Base-by-base conservation (phyloP, 2,113 vertebrate species). In the Grantiella picta region DNA sequence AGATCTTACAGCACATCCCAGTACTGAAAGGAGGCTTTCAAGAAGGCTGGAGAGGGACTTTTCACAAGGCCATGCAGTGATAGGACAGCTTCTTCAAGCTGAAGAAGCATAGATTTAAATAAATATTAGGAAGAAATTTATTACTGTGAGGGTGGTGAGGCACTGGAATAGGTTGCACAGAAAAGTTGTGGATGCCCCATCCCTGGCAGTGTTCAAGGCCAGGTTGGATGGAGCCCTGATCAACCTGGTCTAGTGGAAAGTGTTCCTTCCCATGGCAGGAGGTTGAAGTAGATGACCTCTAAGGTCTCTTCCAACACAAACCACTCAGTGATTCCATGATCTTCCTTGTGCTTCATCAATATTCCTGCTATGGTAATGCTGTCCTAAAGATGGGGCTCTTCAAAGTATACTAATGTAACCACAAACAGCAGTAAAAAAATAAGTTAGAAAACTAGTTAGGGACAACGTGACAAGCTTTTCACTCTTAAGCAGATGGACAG, bases 21-120 rank as follows among this genome's bases (percentile, higher is more conserved):
- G 20, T 23, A 61, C 21, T 0, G 0, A 33, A 49, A 54, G 3
- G 11, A 7, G 12, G 21, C 6, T 76, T 54, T 54, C 47, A 69
- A 35, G 40, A 61, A 69, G 17, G 31, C 17, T 54, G 25, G n/a
- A 61, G 15, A 76, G 18, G 5, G 18, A 42, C 35, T 63, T 49
- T 54, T 53, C 36, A 59, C 52, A 89, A 73, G 8, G 18, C 19
- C 19, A 59, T 24, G 27, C 33, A n/a, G 15, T 24, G 44, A 20
- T 5, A 76, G 53, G 33, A 59, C 17, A 76, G 38, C 38, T 38
- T 38, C 38, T 38, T 83, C 35, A 49, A 76, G 25, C 3, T 69
- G 25, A 82, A 75, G 38, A 21, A 63, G 24, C 7, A 18, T 20
- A 73, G 33, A 59, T 38, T 81, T 66, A 59, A 57, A 44, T 59